These are phyloP conservation scores for Myrmecophaga tridactyla DNA, from an alignment of 2,113 vertebrate species.

Conservation along the genomic window DNA sequence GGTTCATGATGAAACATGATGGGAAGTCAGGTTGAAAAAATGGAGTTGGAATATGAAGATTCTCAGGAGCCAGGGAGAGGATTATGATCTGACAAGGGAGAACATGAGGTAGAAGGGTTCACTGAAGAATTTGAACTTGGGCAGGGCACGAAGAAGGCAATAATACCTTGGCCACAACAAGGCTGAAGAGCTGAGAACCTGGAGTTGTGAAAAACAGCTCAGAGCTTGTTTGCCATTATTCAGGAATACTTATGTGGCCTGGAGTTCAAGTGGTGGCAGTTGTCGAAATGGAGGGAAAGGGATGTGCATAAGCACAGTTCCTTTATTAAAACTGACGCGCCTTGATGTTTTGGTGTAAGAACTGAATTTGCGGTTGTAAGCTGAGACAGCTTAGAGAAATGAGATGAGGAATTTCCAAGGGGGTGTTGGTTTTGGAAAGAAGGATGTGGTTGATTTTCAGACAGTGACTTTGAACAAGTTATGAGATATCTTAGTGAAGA, in stretches of 20 bases:
- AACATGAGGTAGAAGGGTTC: background rate
- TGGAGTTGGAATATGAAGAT: background rate
- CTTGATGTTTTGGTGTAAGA: background rate
- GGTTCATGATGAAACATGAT: background rate
- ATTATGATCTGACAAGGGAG: too few species aligned
- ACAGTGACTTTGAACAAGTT: background rate
- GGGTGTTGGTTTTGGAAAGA: background rate
- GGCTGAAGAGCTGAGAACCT: background rate
- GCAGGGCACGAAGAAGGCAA: rapidly evolving
- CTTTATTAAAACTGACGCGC: background rate
- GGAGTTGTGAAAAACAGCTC: background rate
- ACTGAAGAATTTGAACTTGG: background rate
- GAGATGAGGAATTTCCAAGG: background rate
- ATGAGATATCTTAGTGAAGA: background rate
- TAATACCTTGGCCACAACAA: background rate
- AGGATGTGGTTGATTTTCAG: background rate
- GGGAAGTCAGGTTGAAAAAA: background rate
- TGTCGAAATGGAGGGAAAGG: background rate
- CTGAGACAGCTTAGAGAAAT: background rate
- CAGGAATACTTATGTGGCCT: background rate
- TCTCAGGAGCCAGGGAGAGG: background rate
- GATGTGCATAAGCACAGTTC: too few species aligned
- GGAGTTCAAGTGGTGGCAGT: rapidly evolving
- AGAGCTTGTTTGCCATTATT: background rate
- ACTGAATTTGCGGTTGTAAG: background rate